Evolutionary conservation across 2,797 vertebrate genomes (phyloP).

Genomic region (Spondyliosoma cantharus): DNA sequence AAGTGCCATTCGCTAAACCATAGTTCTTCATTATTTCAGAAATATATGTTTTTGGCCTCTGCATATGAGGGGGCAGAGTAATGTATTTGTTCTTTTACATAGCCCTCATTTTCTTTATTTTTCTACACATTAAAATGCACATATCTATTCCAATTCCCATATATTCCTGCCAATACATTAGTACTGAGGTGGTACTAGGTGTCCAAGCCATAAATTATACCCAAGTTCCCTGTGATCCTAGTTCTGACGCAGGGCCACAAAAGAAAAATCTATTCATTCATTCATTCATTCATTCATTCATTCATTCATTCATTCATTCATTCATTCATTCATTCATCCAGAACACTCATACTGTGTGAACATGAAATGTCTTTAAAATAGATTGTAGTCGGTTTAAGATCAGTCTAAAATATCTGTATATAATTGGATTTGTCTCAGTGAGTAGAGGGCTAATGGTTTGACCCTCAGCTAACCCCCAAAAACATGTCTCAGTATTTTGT

Average conservation of each 20-base stretch:
- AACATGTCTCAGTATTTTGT: background rate
- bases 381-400: background rate
- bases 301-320: background rate
- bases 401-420: background rate
- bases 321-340: background rate
- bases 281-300: background rate
- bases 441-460: background rate
- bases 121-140: background rate
- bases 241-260: background rate
- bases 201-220: background rate
- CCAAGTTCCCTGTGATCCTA: background rate
- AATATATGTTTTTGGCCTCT: background rate
- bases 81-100: background rate
- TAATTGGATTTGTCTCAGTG: background rate
- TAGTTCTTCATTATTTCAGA: background rate
- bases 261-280: background rate
- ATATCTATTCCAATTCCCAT: background rate
- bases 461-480: background rate
- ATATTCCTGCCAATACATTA: background rate
- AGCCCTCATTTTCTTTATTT: constrained; percentile 18
- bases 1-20: background rate
- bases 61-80: background rate
- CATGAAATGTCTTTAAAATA: background rate
- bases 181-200: background rate
- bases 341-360: constrained; percentile 1